These are phyloP conservation scores for Phataginus tetradactyla DNA, from an alignment of 2,797 vertebrate species.

Conservation along the genomic window DNA sequence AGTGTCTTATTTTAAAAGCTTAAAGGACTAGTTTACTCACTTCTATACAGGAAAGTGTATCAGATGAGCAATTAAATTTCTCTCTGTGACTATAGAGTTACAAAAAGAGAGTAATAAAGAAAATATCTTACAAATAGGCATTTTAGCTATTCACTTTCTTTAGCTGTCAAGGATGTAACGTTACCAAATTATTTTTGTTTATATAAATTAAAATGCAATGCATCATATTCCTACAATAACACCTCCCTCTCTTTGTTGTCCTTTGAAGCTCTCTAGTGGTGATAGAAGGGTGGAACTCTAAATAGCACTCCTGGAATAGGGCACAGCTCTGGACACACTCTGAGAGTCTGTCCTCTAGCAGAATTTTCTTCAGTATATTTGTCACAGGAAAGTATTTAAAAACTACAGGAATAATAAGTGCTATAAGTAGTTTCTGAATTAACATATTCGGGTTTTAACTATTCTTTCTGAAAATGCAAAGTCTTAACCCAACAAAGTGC, in stretches of 20 bases:
- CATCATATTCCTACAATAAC: neutral
- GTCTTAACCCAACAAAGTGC: neutral
- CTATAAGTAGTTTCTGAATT: neutral
- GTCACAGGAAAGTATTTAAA: neutral
- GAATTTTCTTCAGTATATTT: neutral
- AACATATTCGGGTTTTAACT: neutral
- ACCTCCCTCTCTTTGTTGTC: neutral
- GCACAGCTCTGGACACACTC: neutral
- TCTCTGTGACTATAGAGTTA: neutral
- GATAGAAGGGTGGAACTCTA: neutral
- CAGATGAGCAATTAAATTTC: neutral
- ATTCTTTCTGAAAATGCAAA: constrained; percentile 18
- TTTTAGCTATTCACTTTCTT: neutral
- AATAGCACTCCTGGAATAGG: neutral
- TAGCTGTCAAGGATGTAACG: neutral
- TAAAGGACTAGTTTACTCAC: neutral
- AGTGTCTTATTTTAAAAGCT: neutral
- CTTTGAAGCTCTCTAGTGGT: neutral
- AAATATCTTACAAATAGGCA: neutral
- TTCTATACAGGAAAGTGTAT: neutral
- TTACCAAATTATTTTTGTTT: neutral
- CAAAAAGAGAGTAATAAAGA: neutral
- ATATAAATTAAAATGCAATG: neutral
- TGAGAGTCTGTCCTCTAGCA: neutral
- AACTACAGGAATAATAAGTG: neutral